These are phyloP conservation scores for Drosophila parthenogenetica DNA, from an alignment of 2,888 invertebrate genomes.

Conservation along the genomic window DNA sequence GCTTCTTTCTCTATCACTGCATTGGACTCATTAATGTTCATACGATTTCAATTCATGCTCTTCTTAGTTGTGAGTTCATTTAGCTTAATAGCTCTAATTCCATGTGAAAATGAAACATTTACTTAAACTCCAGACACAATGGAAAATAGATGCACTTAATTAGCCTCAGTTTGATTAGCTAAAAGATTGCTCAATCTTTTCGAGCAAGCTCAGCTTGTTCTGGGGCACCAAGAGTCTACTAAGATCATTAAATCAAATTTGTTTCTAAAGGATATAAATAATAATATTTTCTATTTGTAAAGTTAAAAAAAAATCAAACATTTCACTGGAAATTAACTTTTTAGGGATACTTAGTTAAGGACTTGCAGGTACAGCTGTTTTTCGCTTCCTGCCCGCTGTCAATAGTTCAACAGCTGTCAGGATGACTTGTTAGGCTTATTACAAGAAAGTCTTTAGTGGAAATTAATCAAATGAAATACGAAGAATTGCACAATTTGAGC, in stretches of 20 bases:
- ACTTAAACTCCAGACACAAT: conserved; percentile 7
- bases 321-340: neutral
- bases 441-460: neutral
- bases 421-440: conserved; percentile 4
- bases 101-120: conserved; percentile 37
- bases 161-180: conserved; percentile 42
- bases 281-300: too few relatives aligned
- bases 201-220: neutral
- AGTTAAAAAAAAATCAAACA: too few relatives aligned
- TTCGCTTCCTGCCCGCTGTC: neutral
- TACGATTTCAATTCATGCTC: conserved; percentile 51
- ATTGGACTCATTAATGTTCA: conserved; percentile 60
- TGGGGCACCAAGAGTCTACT: neutral
- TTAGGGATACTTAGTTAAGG: neutral
- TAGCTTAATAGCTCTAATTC: conserved; percentile 19
- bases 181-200: neutral
- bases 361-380: neutral
- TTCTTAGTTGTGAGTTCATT: conserved; percentile 22
- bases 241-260: too few relatives aligned
- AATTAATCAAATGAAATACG: conserved; percentile 59
- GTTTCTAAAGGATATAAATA: too few relatives aligned
- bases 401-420: conserved; percentile 10
- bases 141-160: conserved; percentile 42
- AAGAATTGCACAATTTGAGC: conserved; percentile 32
- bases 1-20: conserved; percentile 42